Conservation (phyloP, 1,140 invertebrate genomes). For the Callitettix versicolor region DNA sequence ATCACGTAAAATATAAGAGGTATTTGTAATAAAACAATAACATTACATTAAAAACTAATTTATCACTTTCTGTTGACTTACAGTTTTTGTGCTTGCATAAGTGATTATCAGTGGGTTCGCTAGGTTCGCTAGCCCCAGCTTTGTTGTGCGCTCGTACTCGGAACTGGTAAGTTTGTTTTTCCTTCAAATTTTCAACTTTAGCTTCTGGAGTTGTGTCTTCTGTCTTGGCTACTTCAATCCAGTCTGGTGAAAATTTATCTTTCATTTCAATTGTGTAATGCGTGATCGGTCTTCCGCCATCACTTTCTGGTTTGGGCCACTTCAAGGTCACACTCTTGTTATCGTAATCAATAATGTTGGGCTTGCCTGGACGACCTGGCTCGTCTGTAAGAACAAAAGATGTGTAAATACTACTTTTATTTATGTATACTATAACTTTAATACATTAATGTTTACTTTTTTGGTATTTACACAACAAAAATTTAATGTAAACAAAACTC, state of each 20-base stretch:
- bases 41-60: constrained; percentile 22
- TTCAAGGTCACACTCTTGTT: constrained; percentile 79
- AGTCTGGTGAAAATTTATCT: constrained; percentile 83
- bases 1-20: constrained; percentile 15
- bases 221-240: constrained; percentile 78
- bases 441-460: too few species aligned
- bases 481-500: not conserved
- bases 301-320: constrained; percentile 80
- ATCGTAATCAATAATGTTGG: constrained; percentile 87
- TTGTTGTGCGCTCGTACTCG: constrained; percentile 86
- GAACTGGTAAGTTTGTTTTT: constrained; percentile 90
- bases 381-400: constrained; percentile 47
- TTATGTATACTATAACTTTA: too few species aligned
- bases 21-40: constrained; percentile 16
- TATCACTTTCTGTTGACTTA: constrained; percentile 61
- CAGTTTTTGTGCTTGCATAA: constrained; percentile 85
- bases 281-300: constrained; percentile 89
- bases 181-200: constrained; percentile 79
- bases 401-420: too few species aligned
- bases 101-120: constrained; percentile 83
- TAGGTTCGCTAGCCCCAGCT: constrained; percentile 76
- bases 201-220: constrained; percentile 62
- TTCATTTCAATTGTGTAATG: constrained; percentile 94
- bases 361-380: constrained; percentile 78
- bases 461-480: too few species aligned